Evolutionary conservation across 2,888 invertebrate genomes (phyloP), one percentile per base, ranked within the genome.

Genomic region (Leptarthrus brevirostris): DNA sequence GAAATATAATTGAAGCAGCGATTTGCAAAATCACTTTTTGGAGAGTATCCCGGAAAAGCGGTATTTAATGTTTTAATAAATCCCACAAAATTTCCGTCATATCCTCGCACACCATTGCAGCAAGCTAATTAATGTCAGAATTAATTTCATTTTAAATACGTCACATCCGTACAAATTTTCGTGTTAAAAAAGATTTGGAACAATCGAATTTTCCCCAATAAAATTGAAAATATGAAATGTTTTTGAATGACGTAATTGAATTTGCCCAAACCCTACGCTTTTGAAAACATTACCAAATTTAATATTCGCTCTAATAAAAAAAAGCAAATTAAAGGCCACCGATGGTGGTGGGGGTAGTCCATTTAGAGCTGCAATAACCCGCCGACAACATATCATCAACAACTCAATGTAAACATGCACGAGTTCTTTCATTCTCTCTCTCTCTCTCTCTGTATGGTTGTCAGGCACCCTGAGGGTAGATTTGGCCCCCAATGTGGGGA

Each of bases 301-400:
- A 56, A 56, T 56, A 56, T 56, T 56, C 56, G n/a, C 30, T 56
- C 56, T 56, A 56, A 56, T 56, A 16, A 56, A 56, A n/a, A n/a
- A 56, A 56, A 30, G 56, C 26, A 56, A 56, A 56, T 56, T 56
- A 56, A 56, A 56, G 26, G 34, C 26, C 4, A 14, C 24, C 26
- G 24, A 10, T 1, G 26, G n/a, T 14, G 26, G 54, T 12, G 54
- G 54, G 54, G 54, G 24, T 14, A 24, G n/a, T n/a, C 6, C 24
- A 22, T 54, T 54, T 54, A 22, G 26, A 56, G 56, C 30, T 34
- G 56, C 30, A 30, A 30, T 30, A 56, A 30, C 56, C 26, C 30
- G 56, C 34, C 30, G 56, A 16, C 30, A 6, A 8, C 3, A 30
- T 30, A 30, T 30, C n/a, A n/a, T n/a, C 30, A 30, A 30, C 30